Evolutionary conservation across 2,888 invertebrate genomes (phyloP).

Genomic region (Xestia c-nigrum): DNA sequence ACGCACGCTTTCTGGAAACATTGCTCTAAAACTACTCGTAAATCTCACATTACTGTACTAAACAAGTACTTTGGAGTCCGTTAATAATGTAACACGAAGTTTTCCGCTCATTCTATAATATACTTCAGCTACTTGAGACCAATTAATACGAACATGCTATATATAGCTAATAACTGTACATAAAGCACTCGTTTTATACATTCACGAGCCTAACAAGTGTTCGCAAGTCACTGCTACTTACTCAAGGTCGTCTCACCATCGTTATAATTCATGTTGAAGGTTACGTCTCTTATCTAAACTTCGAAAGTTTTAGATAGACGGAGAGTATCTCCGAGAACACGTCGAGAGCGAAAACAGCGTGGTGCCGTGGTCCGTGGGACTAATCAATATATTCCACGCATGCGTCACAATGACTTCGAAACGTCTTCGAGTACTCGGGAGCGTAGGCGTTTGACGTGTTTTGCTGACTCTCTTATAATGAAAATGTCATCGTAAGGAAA

Average conservation of each 20-base stretch:
- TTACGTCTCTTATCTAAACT: conserved; percentile 52
- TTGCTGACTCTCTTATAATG: conserved; percentile 40
- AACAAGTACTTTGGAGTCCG: conserved; percentile 33
- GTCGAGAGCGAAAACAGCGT: conserved; percentile 78
- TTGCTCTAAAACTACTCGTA: conserved; percentile 53
- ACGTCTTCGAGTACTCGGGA: conserved; percentile 69
- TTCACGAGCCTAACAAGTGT: conserved; percentile 46
- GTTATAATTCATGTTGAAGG: conserved; percentile 40
- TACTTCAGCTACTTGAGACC: conserved; percentile 31
- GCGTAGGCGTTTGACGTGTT: conserved; percentile 75
- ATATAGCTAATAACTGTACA: conserved; percentile 36
- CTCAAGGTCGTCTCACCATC: conserved; percentile 56
- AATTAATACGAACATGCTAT: conserved; percentile 54
- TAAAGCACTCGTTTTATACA: conserved; percentile 49
- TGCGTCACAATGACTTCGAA: conserved; percentile 81
- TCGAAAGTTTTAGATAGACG: conserved; percentile 54
- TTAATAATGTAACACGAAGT: conserved; percentile 45
- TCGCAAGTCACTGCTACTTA: conserved; percentile 38
- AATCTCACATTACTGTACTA: conserved; percentile 54
- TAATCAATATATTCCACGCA: conserved; percentile 89
- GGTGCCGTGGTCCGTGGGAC: conserved; percentile 58
- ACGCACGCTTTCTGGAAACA: conserved; percentile 66
- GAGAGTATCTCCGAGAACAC: conserved; percentile 66
- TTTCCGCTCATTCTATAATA: conserved; percentile 53
- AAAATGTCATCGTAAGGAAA: conserved; percentile 47